Evolutionary conservation across 2,888 invertebrate genomes (phyloP), one percentile per base, ranked within the genome.

Genomic region (Vanessa cardui): DNA sequence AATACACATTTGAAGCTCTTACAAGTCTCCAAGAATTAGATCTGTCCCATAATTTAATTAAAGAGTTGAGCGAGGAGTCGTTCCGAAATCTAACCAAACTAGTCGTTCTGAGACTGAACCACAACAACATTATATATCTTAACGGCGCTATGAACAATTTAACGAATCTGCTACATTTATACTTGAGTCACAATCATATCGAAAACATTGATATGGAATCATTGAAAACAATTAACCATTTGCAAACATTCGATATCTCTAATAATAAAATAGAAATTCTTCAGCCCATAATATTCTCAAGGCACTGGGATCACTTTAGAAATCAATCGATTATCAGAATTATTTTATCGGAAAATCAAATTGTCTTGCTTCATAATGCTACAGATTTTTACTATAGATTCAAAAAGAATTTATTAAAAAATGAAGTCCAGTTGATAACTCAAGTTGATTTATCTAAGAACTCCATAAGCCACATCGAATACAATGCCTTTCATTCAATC

Each of bases 221-320:
- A 0, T 77, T 89, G 0, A 83, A 86, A 73, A 83, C 85, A 7
- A 88, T 91, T 45, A 78, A 80, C 31, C 88, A 92, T 74, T 81
- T 92, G 54, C 84, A 89, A 78, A 90, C 88, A 0, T 89, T 92
- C 45, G 92, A 92, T 67, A 76, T 91, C 31, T 90, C 92, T 0
- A 77, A 75, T 49, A 92, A 92, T 71, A 75, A 86, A 58, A 72
- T 92, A 16, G 79, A 83, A 49, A 63, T 78, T 47, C 73, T 91
- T 31, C 82, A 81, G n/a, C 82, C 89, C 0, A 76, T 80, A 0
- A 74, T 90, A 68, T 83, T 92, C 26, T 78, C 79, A 1, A 85
- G 90, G 66, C 90, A 91, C 72, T 92, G 89, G 90, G 70, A 78
- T 2, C 90, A 91, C 73, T 81, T 90, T 12, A 76, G 73, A 5